Evolutionary conservation across 2,888 invertebrate genomes (phyloP), one percentile per base, ranked within the genome.

Genomic region (Amaurobius ferox): DNA sequence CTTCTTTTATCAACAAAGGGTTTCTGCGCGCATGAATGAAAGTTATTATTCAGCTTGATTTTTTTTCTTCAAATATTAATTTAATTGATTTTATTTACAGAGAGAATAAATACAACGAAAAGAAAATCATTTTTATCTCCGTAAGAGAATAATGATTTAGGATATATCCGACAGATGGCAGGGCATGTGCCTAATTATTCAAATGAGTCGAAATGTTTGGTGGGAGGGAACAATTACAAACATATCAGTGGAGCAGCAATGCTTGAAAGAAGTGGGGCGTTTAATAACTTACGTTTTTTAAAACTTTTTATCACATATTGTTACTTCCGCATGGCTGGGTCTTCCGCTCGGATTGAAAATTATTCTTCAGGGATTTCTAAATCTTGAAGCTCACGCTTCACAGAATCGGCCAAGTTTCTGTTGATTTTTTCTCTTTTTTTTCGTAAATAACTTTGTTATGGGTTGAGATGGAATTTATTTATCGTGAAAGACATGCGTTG

Each of bases 101-200:
- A n/a, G n/a, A n/a, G n/a, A n/a, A n/a, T n/a, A n/a, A n/a, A n/a
- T n/a, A n/a, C n/a, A n/a, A n/a, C n/a, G n/a, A n/a, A n/a, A n/a
- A n/a, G n/a, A n/a, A n/a, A n/a, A n/a, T n/a, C n/a, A n/a, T n/a
- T n/a, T n/a, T n/a, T n/a, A n/a, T n/a, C n/a, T n/a, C n/a, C n/a
- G n/a, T n/a, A n/a, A 35, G 6, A 2, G 16, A 44, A 2, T 9
- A 44, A 44, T 44, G 16, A 44, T 16, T 44, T 44, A 44, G 11
- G n/a, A 44, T 16, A 16, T 44, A 2, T 13, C 44, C 44, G 44
- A 44, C 44, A 44, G 44, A 44, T 44, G 44, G 44, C 44, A 44
- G 11, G 44, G 16, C 44, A 44, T 44, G 44, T 44, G 44, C 44
- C 44, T 44, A 44, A 44, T 44, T 44, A 44, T 44, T 44, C 44